Conservation (phyloP, 2,113 vertebrate species). For the Spilogale gracilis region DNA sequence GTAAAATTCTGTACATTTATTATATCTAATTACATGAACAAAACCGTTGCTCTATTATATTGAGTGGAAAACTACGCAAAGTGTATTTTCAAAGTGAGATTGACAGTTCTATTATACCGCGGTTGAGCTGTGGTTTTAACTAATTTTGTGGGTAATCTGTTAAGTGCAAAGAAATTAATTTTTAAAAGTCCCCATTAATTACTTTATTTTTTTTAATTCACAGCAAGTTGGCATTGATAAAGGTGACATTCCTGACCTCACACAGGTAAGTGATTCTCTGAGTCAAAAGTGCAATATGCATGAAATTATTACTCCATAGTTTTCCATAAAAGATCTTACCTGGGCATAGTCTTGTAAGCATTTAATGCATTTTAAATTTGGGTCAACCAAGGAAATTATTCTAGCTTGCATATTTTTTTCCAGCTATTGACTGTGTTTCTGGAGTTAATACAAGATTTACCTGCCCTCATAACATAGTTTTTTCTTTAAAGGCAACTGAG, state of each 20-base stretch:
- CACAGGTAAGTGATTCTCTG: conserved; percentile 92
- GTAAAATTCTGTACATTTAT: conserved; percentile 11
- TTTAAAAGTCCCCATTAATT: not conserved
- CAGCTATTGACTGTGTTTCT: conserved; percentile 45
- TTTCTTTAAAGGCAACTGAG: not conserved
- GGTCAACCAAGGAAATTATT: not conserved
- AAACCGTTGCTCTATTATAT: not conserved
- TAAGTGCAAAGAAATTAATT: conserved; percentile 23
- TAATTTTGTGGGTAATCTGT: not conserved
- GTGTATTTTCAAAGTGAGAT: not conserved
- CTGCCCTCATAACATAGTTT: not conserved
- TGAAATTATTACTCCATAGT: not conserved
- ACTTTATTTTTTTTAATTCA: conserved; percentile 78
- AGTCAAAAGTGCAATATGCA: not conserved
- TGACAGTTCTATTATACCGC: not conserved
- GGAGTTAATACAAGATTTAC: not conserved
- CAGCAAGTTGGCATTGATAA: conserved; percentile 99
- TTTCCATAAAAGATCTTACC: not conserved
- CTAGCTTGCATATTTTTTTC: not conserved
- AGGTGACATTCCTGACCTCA: conserved; percentile 99
- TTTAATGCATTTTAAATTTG: conserved; percentile 39
- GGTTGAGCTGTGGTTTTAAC: not conserved
- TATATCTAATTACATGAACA: not conserved
- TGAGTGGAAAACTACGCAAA: not conserved
- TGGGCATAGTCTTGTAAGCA: not conserved